Conservation (phyloP, 2,888 invertebrate genomes). For the Meganola albula region DNA sequence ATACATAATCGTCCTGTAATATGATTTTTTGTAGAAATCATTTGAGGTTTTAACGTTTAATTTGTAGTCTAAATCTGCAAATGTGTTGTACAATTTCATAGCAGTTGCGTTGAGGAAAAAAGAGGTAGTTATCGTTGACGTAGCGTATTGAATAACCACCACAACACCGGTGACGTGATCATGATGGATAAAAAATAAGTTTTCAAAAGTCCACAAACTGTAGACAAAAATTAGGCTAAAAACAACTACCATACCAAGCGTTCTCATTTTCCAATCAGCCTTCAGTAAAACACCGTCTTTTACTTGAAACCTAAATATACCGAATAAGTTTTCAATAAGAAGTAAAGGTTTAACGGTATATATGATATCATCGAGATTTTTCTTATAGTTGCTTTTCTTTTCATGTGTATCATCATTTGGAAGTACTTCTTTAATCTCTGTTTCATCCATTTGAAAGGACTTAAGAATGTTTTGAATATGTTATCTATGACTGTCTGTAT, state of each 20-base stretch:
- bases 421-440: conserved; percentile 7
- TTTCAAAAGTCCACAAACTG: not conserved
- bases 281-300: conserved; percentile 26
- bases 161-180: not conserved
- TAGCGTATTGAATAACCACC: conserved; percentile 33
- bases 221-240: conserved; percentile 18
- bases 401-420: conserved; percentile 6
- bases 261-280: conserved; percentile 33
- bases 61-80: conserved; percentile 35
- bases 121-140: conserved; percentile 28
- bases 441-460: too few relatives aligned
- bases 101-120: conserved; percentile 31
- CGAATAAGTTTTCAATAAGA: conserved; percentile 35
- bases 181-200: not conserved
- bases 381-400: conserved; percentile 10
- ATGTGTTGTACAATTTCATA: conserved; percentile 30
- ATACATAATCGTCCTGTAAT: conserved; percentile 20
- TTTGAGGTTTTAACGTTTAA: conserved; percentile 27
- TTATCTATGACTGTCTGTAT: too few relatives aligned
- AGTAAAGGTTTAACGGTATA: conserved; percentile 32
- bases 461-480: too few relatives aligned
- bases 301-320: conserved; percentile 40
- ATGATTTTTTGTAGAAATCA: conserved; percentile 32
- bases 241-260: conserved; percentile 23
- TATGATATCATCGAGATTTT: conserved; percentile 21